A percentile compares a stretch with the other conserved stretches of the same genome.
These are phyloP conservation scores for Ophion ventricosus DNA, from an alignment of 2,888 invertebrate species.

Conservation along the genomic window DNA sequence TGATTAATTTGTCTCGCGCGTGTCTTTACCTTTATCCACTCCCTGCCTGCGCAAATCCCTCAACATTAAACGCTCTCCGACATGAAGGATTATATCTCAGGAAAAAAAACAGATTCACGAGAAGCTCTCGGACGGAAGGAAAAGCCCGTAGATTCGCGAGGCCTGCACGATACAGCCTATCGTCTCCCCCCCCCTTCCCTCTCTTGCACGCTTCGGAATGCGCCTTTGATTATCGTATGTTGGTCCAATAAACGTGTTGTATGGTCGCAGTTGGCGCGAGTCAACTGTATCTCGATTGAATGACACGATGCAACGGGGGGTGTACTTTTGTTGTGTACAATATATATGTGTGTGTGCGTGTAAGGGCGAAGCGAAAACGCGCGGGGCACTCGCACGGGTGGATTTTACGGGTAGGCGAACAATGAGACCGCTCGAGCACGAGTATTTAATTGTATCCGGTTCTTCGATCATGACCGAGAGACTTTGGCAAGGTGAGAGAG, in stretches of 20 bases:
- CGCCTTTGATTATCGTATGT: constrained; percentile 63
- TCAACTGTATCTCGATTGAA: constrained; percentile 72
- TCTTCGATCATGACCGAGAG: constrained; percentile 66
- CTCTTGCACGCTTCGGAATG: constrained; percentile 4
- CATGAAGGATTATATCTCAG: not conserved
- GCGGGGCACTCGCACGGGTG: constrained; percentile 24
- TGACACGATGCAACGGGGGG: constrained; percentile 64
- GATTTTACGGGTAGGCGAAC: constrained; percentile 67
- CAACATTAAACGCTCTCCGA: not conserved
- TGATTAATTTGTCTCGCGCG: constrained; percentile 72
- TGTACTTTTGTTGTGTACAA: constrained; percentile 36
- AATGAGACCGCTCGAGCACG: constrained; percentile 75
- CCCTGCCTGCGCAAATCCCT: not conserved
- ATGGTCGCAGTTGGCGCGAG: constrained; percentile 61
- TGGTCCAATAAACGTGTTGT: constrained; percentile 73
- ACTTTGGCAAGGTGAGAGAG: constrained; percentile 22
- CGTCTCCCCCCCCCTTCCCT: not conserved
- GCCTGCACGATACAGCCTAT: not conserved
- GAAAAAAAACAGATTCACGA: not conserved
- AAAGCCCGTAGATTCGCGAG: no score
- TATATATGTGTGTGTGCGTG: not conserved
- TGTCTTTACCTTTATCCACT: constrained; percentile 53
- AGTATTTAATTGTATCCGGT: constrained; percentile 79
- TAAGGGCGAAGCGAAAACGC: constrained; percentile 51
- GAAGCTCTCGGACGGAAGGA: not conserved